Base-by-base conservation (phyloP, 2,888 invertebrate species). In the Lagria hirta region DNA sequence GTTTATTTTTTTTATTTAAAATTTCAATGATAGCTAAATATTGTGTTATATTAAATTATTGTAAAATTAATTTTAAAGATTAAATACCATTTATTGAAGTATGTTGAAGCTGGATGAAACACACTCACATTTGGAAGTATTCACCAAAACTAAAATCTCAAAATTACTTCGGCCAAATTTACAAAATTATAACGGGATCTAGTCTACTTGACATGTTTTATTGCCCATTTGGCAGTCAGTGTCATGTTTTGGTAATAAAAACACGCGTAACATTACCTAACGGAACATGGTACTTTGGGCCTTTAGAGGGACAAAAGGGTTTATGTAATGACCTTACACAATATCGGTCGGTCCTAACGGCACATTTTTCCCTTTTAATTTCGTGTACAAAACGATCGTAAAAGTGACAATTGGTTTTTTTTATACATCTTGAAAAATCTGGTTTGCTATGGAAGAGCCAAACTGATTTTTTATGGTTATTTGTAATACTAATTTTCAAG, bases 191-290 rank as follows among this genome's bases (percentile, higher is more conserved):
- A 67, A 67, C 66, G 66, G 67, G 52, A 62, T 57, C 54, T 53
- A 43, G 52, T 53, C 47, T 49, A 54, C 54, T 60, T 56, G 60
- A 61, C 61, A 65, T 66, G 64, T 65, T 69, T 66, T 68, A 68
- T 66, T 65, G 49, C 65, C 62, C 51, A 59, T 64, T 68, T 65
- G 65, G 65, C 60, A 56, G 55, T 59, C 62, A 58, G 50, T 58
- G 62, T 63, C 64, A 62, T 68, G 68, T 70, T 69, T 68, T 69
- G 65, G 64, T 60, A 60, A 65, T 62, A 66, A 66, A 62, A 68
- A 67, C 64, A 62, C 60, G 66, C 68, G 66, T 65, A 67, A 64
- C 62, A 65, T 66, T 64, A 55, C 62, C 54, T 65, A 66, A 68
- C 67, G 64, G 64, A 59, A 57, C 51, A 43, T 49, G 50, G 57